phyloP scores from a whole-genome alignment of 92 coral and sea anemone genomes.

The Zoanthus solanderi region DNA sequence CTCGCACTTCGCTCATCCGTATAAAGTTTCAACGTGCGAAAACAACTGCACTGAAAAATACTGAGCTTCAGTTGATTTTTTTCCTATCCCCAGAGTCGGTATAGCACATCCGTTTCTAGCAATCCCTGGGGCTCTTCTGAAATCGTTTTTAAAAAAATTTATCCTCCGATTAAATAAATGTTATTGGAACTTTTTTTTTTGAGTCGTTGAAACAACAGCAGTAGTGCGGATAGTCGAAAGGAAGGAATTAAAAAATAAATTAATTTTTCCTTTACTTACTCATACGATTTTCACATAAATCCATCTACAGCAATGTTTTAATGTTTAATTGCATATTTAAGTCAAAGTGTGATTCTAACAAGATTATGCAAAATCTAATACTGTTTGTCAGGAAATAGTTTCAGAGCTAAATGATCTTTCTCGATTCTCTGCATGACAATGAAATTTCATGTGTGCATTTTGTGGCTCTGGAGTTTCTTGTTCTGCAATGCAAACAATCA shows the following conservation, averaged over 20 bases:
- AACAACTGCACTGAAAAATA: too few relatives aligned
- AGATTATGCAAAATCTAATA: not conserved
- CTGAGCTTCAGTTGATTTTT: not conserved
- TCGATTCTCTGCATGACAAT: not conserved
- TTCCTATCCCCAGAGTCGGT: not conserved
- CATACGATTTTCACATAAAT: not conserved
- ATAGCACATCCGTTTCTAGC: not conserved
- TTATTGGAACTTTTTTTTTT: too few relatives aligned
- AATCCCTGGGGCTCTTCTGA: not conserved
- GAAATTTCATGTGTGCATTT: not conserved
- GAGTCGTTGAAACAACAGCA: too few relatives aligned
- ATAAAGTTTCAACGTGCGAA: not conserved
- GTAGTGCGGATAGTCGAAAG: too few relatives aligned
- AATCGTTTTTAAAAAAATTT: too few relatives aligned
- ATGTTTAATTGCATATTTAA: not conserved
- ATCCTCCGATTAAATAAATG: too few relatives aligned
- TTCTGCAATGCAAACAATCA: not conserved
- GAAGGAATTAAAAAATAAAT: too few relatives aligned
- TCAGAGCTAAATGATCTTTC: not conserved
- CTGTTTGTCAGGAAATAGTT: not conserved
- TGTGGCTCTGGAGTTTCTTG: not conserved
- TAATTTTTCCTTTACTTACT: not conserved
- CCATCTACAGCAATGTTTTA: not conserved
- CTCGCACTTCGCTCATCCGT: slow-evolving; percentile 26
- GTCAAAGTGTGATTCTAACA: not conserved